Base-by-base conservation (phyloP, 1,140 invertebrate species). In the Drosophila eugracilis region DNA sequence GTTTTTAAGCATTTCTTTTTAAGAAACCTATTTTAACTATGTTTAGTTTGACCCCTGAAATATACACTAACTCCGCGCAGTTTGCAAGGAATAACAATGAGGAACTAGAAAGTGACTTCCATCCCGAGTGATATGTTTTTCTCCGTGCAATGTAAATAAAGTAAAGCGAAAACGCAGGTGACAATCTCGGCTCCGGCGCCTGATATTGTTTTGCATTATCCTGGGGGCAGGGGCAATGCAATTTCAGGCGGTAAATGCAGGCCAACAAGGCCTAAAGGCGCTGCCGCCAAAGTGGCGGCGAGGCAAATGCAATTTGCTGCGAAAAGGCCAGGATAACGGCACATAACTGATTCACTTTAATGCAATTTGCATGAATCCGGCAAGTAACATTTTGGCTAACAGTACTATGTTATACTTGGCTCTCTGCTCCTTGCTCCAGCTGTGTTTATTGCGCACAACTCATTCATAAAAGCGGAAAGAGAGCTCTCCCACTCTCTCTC, bases 381-480 rank as follows among this genome's bases (percentile, higher is more conserved):
- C n/a, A 52, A 12, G n/a, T 52, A 60, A 50, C 57, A 76, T 34
- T 34, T 1, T 6, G 5, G 7, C 19, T 76, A 86, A 77, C 76
- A 85, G 76, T 0, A 24, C 47, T 1, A 59, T 62, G 59, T 78
- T 71, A 84, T 7, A 12, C 12, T 14, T 10, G 14, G 21, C 53
- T 34, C 49, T 47, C 50, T 14, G 15, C 26, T 45, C 32, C n/a
- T 44, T 4, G 1, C 1, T 1, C 10, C 10, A 12, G 54, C 60
- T 75, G 77, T 79, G 76, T 79, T 79, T 75, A 58, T 37, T 50
- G 78, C 74, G 48, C 69, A 41, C 15, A 59, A 24, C 67, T 59
- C 78, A 81, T 83, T 81, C 78, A 81, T 81, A 81, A 81, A 78
- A 59, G 47, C 41, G n/a, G 12, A 28, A 47, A 58, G 70, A 52